phyloP scores from a whole-genome alignment of 2,797 vertebrate genomes.

The Siniperca undulata region DNA sequence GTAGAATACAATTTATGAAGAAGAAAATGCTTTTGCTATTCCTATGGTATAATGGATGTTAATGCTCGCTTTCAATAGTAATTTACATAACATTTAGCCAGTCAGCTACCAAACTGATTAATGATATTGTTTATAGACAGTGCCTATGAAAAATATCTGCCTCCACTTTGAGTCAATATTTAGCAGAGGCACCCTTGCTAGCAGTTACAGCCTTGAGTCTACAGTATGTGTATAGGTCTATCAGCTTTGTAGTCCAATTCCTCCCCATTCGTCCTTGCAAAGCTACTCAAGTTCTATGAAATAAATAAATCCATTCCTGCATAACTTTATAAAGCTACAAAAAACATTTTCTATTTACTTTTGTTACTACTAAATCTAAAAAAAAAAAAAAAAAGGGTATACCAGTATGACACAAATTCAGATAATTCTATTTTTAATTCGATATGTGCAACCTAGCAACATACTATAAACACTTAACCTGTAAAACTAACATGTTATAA shows the following conservation, averaged over 20 bases:
- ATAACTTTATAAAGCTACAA: neutral
- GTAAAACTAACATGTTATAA: neutral
- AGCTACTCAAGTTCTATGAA: neutral
- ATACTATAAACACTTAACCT: neutral
- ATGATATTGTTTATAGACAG: neutral
- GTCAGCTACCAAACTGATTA: neutral
- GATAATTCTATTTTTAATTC: neutral
- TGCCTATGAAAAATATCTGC: neutral
- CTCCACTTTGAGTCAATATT: neutral
- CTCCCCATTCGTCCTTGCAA: neutral
- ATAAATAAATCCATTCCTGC: neutral
- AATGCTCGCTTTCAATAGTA: neutral
- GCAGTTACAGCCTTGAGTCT: neutral
- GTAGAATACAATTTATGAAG: slow-evolving; percentile 20
- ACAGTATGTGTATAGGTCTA: neutral
- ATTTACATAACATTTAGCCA: neutral
- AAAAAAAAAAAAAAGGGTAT: neutral
- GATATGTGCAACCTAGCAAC: neutral
- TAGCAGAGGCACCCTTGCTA: neutral
- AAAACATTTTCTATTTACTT: neutral
- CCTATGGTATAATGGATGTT: neutral
- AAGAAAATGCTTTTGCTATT: neutral
- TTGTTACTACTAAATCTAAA: neutral
- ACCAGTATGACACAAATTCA: neutral
- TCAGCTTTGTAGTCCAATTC: neutral